A percentile compares a stretch with the other conserved stretches of the same genome.
phyloP scores from a whole-genome alignment of 1,140 invertebrate species.

The Hyposmocoma kahamanoa region DNA sequence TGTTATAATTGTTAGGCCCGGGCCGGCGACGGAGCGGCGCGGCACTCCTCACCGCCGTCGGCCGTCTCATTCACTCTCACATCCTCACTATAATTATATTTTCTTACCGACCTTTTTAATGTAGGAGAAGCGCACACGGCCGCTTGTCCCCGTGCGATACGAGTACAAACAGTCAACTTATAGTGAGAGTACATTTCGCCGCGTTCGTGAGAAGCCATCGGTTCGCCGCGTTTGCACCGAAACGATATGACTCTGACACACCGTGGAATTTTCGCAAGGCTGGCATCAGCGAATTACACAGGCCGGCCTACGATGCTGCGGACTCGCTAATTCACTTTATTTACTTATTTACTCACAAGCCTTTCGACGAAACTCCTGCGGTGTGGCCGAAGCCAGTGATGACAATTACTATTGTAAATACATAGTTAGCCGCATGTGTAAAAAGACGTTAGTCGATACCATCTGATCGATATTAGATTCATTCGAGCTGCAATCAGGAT shows the following conservation, averaged over 20 bases:
- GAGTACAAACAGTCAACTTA: conserved; percentile 63
- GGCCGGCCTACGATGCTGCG: too few species aligned
- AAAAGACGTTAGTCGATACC: conserved; percentile 65
- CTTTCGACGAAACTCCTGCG: background rate
- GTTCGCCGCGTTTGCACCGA: conserved; percentile 69
- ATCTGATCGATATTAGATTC: conserved; percentile 70
- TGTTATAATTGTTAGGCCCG: conserved; percentile 69
- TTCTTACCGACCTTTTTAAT: conserved; percentile 71
- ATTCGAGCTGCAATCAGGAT: conserved; percentile 64
- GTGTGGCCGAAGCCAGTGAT: conserved; percentile 17
- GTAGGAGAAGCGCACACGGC: conserved; percentile 70
- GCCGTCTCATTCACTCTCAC: conserved; percentile 64
- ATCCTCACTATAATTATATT: conserved; percentile 73
- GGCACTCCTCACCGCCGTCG: conserved; percentile 47
- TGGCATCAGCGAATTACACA: too few species aligned
- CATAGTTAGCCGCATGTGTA: conserved; percentile 68
- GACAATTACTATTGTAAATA: conserved; percentile 61
- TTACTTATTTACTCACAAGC: background rate
- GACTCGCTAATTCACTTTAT: too few species aligned
- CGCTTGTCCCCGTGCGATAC: conserved; percentile 68
- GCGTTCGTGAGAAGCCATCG: conserved; percentile 71
- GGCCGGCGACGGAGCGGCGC: conserved; percentile 53
- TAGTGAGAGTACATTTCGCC: conserved; percentile 66
- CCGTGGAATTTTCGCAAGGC: too few species aligned
- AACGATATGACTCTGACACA: conserved; percentile 49